Base-by-base conservation (phyloP, 2,797 vertebrate species). In the Monodelphis domestica region DNA sequence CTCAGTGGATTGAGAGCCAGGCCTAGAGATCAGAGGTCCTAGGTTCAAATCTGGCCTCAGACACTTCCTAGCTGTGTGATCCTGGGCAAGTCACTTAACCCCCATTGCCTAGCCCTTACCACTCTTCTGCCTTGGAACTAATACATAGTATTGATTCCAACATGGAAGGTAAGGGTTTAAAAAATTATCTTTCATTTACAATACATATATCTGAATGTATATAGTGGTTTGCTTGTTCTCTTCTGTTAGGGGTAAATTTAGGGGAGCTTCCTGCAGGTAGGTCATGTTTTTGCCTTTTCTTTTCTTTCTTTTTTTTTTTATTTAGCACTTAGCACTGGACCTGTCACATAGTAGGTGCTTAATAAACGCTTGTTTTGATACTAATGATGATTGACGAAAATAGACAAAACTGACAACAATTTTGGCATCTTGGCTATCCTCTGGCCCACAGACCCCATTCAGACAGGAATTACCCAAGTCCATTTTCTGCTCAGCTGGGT, bases 401-500 rank as follows among this genome's bases (percentile, higher is more conserved):
- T n/a, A 78, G 30, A 29, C 26, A 53, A 63, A 87, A 54, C 30
- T 51, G 51, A 54, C 21, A 28, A 0, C 54, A 53, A 11, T 45
- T 51, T 55, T 11, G 56, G 70, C 78, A 51, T 15, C 53, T 30
- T 55, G 33, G 15, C 57, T n/a, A 2, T 30, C 54, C 89, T 78
- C 33, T 26, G 33, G 38, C 21, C 91, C 33, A 84, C 21, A 9
- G 30, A 1, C 0, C 0, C 55, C 28, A 45, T 14, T 11, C 29
- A 3, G 21, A 38, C 56, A 4, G 5, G 38, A 59, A 56, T 95
- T 99, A 99, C 99, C 99, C 93, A 99, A 97, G 97, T 99, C 99
- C 99, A 99, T 99, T 96, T 99, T 99, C 98, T 99, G 99, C 98
- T 99, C 99, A 26, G 99, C 98, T 0, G 99, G 99, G 95, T 99